phyloP scores from a whole-genome alignment of 2,797 vertebrate species.

The Aplochiton taeniatus region DNA sequence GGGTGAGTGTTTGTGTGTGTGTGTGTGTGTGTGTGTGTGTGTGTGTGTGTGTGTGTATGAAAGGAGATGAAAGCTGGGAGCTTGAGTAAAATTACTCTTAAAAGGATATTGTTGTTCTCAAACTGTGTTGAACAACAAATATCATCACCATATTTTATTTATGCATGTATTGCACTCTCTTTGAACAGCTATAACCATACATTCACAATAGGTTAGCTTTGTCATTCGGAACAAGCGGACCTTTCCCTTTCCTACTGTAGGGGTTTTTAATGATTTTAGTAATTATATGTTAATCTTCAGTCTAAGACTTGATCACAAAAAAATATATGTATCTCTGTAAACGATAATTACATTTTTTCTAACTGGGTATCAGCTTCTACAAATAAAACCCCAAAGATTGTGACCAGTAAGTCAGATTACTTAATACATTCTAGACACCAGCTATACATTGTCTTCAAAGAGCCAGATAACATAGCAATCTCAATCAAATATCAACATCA shows the following conservation, averaged over 20 bases:
- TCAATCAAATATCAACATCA: constrained; percentile 31
- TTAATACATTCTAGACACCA: constrained; percentile 44
- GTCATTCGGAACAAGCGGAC: constrained; percentile 33
- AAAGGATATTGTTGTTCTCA: constrained; percentile 67
- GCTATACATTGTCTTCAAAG: constrained; percentile 24
- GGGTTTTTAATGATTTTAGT: constrained; percentile 23
- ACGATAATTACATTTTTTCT: constrained; percentile 36
- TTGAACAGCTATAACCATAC: constrained; percentile 48
- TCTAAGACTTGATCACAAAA: constrained; percentile 41
- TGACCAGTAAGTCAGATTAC: constrained; percentile 44
- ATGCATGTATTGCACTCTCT: constrained; percentile 38
- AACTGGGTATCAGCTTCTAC: constrained; percentile 18
- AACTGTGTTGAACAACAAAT: constrained; percentile 53
- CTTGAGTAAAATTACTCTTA: constrained; percentile 64
- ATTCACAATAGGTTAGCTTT: constrained; percentile 39
- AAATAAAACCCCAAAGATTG: constrained; percentile 19
- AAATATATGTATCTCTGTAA: constrained; percentile 51
- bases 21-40: not conserved
- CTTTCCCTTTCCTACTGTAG: constrained; percentile 29
- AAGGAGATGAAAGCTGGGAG: constrained; percentile 14
- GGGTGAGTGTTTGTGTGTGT: constrained; percentile 31
- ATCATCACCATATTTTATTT: constrained; percentile 62
- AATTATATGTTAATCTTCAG: constrained; percentile 53
- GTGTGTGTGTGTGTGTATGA: not conserved
- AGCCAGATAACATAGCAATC: constrained; percentile 47